Evolutionary conservation across 2,113 vertebrate species (phyloP).

Genomic region (Saccopteryx leptura): DNA sequence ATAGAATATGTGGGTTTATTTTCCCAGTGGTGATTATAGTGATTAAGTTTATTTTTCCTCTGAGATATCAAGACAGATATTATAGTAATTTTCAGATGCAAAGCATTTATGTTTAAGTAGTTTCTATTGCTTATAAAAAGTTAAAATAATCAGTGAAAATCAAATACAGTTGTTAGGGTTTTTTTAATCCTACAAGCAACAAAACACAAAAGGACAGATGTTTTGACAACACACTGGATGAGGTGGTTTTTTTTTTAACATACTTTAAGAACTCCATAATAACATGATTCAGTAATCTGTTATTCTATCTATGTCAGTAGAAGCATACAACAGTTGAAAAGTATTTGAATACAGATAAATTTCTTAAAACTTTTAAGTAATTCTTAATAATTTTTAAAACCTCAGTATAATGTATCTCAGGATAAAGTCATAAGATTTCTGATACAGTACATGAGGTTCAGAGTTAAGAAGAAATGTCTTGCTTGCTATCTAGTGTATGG

Average conservation of each 20-base stretch:
- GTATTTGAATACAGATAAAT: not conserved
- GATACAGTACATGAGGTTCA: not conserved
- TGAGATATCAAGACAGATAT: conserved; percentile 85
- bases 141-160: conserved; percentile 41
- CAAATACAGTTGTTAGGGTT: not conserved
- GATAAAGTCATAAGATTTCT: not conserved
- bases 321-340: not conserved
- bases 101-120: conserved; percentile 75
- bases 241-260: not conserved
- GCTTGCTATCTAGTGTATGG: not conserved
- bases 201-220: not conserved
- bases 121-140: conserved; percentile 40
- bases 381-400: not conserved
- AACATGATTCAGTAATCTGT: not conserved
- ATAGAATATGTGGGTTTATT: conserved; percentile 80
- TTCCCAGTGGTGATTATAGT: conserved; percentile 84
- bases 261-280: not conserved
- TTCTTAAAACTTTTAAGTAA: not conserved
- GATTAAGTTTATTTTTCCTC: conserved; percentile 85
- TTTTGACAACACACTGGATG: not conserved
- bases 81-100: conserved; percentile 87
- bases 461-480: not conserved
- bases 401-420: not conserved
- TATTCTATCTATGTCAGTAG: not conserved
- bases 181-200: not conserved